A percentile compares a stretch with the other conserved stretches of the same genome.
phyloP scores from a whole-genome alignment of 2,113 vertebrate genomes.

The Oreochromis niloticus region DNA sequence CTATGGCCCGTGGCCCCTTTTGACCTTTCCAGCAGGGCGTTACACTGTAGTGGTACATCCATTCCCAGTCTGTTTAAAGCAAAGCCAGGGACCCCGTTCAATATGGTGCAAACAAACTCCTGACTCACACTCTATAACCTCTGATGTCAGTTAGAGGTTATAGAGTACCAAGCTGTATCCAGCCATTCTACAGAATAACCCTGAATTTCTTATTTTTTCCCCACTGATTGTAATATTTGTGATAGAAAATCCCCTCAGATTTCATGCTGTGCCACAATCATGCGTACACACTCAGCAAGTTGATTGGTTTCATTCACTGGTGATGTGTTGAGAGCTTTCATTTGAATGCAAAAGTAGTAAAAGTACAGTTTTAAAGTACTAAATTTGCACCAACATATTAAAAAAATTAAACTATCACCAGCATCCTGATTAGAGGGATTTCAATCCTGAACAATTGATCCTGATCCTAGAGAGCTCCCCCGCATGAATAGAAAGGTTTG shows the following conservation, averaged over 20 bases:
- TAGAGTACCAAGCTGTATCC: background rate
- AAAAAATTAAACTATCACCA: background rate
- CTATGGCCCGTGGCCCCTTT: conserved; percentile 9
- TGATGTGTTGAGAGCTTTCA: background rate
- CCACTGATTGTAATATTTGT: conserved; percentile 17
- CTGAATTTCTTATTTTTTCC: background rate
- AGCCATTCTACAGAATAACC: background rate
- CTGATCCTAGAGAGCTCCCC: background rate
- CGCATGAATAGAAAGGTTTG: background rate
- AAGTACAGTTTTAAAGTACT: background rate
- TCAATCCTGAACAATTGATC: background rate
- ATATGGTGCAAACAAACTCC: background rate
- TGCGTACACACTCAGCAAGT: background rate
- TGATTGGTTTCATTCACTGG: background rate
- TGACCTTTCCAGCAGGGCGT: conserved; percentile 45
- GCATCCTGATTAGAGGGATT: background rate
- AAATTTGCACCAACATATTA: background rate
- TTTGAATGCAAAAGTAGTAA: background rate
- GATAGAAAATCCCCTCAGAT: background rate
- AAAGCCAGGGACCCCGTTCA: background rate
- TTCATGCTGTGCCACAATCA: background rate
- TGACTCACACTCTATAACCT: conserved; percentile 16
- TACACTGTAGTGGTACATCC: background rate
- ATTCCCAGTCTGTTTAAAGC: conserved; percentile 11
- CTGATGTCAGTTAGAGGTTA: background rate